A percentile compares a stretch with the other conserved stretches of the same genome.
These are phyloP conservation scores for Acropora yongei DNA, from an alignment of 64 coral and sea anemone genomes.

Conservation along the genomic window DNA sequence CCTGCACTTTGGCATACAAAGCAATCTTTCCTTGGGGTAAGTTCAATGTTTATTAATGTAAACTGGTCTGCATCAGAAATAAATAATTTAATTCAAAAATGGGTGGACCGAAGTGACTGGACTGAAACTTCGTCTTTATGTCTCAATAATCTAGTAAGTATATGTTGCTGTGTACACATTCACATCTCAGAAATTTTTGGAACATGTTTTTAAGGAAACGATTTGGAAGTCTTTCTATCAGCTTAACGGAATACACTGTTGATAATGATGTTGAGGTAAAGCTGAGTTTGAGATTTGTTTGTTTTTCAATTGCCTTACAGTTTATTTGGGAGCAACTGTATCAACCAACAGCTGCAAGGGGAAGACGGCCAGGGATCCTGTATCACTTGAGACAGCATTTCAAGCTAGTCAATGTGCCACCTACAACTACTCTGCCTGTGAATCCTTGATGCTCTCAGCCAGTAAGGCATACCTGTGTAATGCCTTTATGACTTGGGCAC, in stretches of 20 bases:
- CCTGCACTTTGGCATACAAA: slow-evolving; percentile 39
- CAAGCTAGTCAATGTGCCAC: slow-evolving; percentile 18
- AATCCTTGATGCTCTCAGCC: slow-evolving; percentile 54
- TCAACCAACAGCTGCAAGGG: slow-evolving; percentile 33
- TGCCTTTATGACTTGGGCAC: slow-evolving; percentile 46
- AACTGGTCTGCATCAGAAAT: neutral
- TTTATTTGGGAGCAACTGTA: slow-evolving; percentile 69
- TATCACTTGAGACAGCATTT: slow-evolving; percentile 59
- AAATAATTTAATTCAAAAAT: neutral
- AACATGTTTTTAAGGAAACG: too few species aligned
- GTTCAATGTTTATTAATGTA: neutral
- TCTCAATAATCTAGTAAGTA: neutral
- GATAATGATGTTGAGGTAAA: neutral
- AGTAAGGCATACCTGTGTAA: slow-evolving; percentile 49
- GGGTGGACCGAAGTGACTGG: neutral
- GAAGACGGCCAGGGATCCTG: slow-evolving; percentile 34
- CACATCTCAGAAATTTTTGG: too few species aligned
- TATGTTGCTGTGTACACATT: neutral
- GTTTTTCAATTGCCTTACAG: neutral
- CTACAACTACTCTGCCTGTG: slow-evolving; percentile 17
- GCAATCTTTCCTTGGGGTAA: slow-evolving; percentile 26
- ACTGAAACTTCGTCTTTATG: neutral
- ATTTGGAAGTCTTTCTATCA: too few species aligned
- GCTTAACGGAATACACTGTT: too few species aligned
- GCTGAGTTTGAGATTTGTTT: neutral